phyloP scores from a whole-genome alignment of 2,888 invertebrate genomes.

The Platerodrilus igneus region DNA sequence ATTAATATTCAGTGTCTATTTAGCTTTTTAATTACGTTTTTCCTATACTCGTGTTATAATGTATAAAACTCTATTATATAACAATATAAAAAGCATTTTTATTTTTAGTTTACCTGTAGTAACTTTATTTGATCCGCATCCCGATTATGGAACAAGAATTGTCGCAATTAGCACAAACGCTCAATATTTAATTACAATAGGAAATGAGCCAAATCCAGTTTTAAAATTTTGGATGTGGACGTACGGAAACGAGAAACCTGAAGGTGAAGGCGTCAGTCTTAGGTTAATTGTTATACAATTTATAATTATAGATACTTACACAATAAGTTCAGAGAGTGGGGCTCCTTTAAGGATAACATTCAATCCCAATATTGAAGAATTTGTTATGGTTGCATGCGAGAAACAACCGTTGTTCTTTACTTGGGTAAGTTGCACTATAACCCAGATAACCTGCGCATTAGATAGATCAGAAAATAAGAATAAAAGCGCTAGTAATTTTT shows the following conservation, averaged over 20 bases:
- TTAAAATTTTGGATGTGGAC: conserved; percentile 63
- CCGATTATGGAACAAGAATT: conserved; percentile 39
- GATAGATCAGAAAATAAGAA: too few relatives aligned
- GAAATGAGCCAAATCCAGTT: conserved; percentile 47
- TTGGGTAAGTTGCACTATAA: conserved; percentile 40
- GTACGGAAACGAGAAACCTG: conserved; percentile 49
- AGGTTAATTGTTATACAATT: too few relatives aligned
- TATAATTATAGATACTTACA: conserved; percentile 24
- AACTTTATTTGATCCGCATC: conserved; percentile 54
- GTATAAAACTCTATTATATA: too few relatives aligned
- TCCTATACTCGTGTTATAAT: too few relatives aligned
- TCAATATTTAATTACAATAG: conserved; percentile 56
- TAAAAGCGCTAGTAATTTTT: too few relatives aligned
- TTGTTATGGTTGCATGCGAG: conserved; percentile 47
- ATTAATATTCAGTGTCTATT: too few relatives aligned
- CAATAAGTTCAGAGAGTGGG: conserved; percentile 29
- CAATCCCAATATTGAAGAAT: conserved; percentile 43
- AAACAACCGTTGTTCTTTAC: conserved; percentile 40
- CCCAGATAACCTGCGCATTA: too few relatives aligned
- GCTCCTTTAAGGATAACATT: conserved; percentile 40
- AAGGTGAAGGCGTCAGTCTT: too few relatives aligned
- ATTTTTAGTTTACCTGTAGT: conserved; percentile 48
- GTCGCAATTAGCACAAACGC: conserved; percentile 55
- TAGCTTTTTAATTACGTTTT: conserved; percentile 1
- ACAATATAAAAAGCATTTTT: too few relatives aligned